Evolutionary conservation across 2,797 vertebrate genomes (phyloP).

Genomic region (Potorous gilbertii): DNA sequence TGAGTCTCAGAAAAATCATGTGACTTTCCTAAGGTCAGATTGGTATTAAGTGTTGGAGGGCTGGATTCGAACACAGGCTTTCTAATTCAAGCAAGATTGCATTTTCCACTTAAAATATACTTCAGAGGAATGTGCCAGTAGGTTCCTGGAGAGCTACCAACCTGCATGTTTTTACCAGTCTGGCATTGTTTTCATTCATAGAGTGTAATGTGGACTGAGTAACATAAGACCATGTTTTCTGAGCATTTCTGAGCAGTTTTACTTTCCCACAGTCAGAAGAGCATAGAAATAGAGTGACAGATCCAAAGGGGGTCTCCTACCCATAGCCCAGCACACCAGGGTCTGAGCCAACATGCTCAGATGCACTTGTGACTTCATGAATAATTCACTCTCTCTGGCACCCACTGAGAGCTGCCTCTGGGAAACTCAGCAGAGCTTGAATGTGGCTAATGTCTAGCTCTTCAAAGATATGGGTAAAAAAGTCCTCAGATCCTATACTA

Average conservation of each 20-base stretch:
- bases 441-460: not conserved
- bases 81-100: no score
- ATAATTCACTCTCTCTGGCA: no score
- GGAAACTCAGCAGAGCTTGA: no score
- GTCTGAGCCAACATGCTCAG: no score
- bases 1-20: no score
- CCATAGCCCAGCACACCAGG: no score
- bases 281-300: not conserved
- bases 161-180: not conserved
- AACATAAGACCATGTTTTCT: not conserved
- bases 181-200: not conserved
- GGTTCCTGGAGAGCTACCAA: not conserved
- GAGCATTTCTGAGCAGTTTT: not conserved
- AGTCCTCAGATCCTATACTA: not conserved
- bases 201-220: not conserved
- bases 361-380: no score
- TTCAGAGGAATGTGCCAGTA: not conserved
- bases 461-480: no score
- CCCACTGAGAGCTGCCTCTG: no score
- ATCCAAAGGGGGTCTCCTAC: no score
- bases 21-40: no score
- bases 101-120: not conserved
- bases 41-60: not conserved
- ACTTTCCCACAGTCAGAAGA: not conserved
- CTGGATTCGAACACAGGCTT: not conserved